These are phyloP conservation scores for Rhopalosiphum nymphaeae DNA, from an alignment of 2,888 invertebrate genomes.

Conservation along the genomic window DNA sequence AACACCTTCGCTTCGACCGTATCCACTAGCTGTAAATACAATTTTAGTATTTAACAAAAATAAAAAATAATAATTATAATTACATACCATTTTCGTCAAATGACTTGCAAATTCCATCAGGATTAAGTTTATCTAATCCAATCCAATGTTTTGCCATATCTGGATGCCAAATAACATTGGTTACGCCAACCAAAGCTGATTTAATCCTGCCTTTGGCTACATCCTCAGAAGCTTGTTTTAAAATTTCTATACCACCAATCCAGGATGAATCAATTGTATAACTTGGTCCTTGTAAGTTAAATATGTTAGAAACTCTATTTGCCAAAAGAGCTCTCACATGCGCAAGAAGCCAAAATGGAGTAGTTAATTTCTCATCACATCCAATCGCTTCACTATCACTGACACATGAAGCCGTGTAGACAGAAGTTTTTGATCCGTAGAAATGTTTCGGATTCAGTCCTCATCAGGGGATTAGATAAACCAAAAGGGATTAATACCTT, in stretches of 20 bases:
- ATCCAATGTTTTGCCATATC: constrained; percentile 76
- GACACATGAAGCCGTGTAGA: constrained; percentile 71
- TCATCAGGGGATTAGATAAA: constrained; percentile 67
- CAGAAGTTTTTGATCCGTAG: constrained; percentile 71
- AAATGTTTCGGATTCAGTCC: constrained; percentile 71
- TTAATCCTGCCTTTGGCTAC: constrained; percentile 71
- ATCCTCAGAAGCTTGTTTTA: constrained; percentile 73
- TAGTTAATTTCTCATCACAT: constrained; percentile 66
- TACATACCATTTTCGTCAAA: constrained; percentile 76
- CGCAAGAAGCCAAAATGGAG: constrained; percentile 78
- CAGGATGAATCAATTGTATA: constrained; percentile 78
- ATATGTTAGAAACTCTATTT: constrained; percentile 75
- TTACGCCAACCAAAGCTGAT: constrained; percentile 75
- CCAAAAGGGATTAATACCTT: constrained; percentile 23
- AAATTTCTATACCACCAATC: constrained; percentile 76
- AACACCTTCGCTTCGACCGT: constrained; percentile 72
- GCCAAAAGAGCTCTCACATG: constrained; percentile 76
- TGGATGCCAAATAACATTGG: constrained; percentile 75
- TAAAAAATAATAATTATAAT: neutral
- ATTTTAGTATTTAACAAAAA: neutral
- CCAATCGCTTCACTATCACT: constrained; percentile 71
- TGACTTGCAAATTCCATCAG: constrained; percentile 76
- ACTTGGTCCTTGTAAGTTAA: constrained; percentile 75
- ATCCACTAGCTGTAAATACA: constrained; percentile 70
- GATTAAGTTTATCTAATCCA: constrained; percentile 76